Conservation (phyloP, 2,797 vertebrate species). For the Xenops minutus region DNA sequence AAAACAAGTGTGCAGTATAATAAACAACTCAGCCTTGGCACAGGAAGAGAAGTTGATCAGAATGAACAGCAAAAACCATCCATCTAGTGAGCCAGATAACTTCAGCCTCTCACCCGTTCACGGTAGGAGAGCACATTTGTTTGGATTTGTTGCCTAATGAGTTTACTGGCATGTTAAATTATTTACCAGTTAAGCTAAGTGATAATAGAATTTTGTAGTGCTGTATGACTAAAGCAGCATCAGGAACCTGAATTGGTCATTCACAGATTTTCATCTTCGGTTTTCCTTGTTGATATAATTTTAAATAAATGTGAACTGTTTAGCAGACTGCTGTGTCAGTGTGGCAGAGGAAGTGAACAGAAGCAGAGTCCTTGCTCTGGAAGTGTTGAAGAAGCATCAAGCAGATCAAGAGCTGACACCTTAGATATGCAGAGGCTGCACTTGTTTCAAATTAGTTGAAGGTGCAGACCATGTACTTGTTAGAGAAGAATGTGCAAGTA, state of each 20-base stretch:
- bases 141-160: neutral
- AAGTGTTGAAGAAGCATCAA: neutral
- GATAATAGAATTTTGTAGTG: neutral
- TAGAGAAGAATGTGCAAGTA: neutral
- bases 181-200: neutral
- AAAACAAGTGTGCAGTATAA: neutral
- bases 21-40: neutral
- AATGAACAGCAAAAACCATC: neutral
- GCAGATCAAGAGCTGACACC: neutral
- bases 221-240: rapidly evolving
- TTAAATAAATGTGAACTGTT: neutral
- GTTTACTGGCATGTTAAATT: neutral
- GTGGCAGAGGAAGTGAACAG: neutral
- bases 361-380: neutral
- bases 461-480: neutral
- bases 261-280: neutral
- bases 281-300: neutral
- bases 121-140: neutral
- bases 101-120: neutral
- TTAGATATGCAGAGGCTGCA: neutral
- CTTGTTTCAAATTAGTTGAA: neutral
- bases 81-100: neutral
- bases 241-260: neutral
- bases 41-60: neutral
- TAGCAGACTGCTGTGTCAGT: neutral